These are phyloP conservation scores for Calephelis nemesis DNA, from an alignment of 1,140 invertebrate species.

Conservation along the genomic window DNA sequence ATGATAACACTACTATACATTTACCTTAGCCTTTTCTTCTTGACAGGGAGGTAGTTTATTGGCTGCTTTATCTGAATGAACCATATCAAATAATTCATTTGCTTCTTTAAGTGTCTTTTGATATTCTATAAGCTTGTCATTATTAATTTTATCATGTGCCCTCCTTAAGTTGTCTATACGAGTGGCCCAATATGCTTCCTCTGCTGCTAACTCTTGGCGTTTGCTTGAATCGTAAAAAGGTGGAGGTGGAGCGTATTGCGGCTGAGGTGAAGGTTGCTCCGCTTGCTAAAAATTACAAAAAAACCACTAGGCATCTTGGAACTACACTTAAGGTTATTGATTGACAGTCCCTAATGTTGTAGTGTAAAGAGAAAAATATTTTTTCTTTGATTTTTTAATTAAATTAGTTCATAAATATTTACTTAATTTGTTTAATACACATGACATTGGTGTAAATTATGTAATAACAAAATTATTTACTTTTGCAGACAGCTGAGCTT, in stretches of 20 bases:
- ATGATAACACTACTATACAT: conserved; percentile 6
- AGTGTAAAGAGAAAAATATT: not conserved
- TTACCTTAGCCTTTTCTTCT: conserved; percentile 69
- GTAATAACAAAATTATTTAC: conserved; percentile 70
- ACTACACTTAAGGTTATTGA: not conserved
- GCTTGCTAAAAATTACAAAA: conserved; percentile 49
- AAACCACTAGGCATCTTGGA: not conserved
- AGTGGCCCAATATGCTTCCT: conserved; percentile 67
- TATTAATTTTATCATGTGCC: conserved; percentile 67
- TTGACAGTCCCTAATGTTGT: not conserved
- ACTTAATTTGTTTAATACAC: conserved; percentile 43
- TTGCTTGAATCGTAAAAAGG: conserved; percentile 49
- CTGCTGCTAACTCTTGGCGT: conserved; percentile 54
- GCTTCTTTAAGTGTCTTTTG: conserved; percentile 71
- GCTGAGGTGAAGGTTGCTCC: conserved; percentile 43
- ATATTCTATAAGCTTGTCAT: conserved; percentile 63
- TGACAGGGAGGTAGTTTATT: conserved; percentile 66
- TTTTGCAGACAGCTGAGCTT: conserved; percentile 59
- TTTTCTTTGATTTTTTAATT: not conserved
- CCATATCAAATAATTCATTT: conserved; percentile 60
- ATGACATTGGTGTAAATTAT: conserved; percentile 76
- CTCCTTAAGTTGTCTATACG: conserved; percentile 65
- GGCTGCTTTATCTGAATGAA: conserved; percentile 58
- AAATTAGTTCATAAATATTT: conserved; percentile 13
- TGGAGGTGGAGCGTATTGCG: conserved; percentile 55